These are phyloP conservation scores for Auanema sp. DNA, from an alignment of 2,888 invertebrate genomes.

Conservation along the genomic window DNA sequence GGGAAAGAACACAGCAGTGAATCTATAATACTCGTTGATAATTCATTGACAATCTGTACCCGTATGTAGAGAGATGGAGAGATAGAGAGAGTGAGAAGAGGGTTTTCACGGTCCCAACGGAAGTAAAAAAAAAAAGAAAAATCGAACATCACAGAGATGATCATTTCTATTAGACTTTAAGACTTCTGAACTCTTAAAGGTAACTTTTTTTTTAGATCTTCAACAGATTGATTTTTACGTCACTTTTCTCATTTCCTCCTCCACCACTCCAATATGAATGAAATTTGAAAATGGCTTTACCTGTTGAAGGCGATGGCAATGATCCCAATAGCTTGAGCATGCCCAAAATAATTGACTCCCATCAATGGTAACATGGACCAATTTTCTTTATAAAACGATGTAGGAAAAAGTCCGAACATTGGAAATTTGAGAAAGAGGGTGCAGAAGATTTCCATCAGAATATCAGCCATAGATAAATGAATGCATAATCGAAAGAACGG, in stretches of 20 bases:
- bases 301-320: constrained; percentile 48
- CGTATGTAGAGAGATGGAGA: neutral
- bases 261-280: neutral
- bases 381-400: constrained; percentile 36
- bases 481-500: constrained; percentile 51
- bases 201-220: neutral
- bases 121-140: neutral
- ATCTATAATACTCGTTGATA: constrained; percentile 21
- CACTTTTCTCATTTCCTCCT: neutral
- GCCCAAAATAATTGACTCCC: constrained; percentile 47
- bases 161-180: neutral
- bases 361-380: constrained; percentile 42
- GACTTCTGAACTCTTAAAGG: neutral
- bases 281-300: constrained; percentile 10
- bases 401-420: constrained; percentile 42
- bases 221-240: neutral
- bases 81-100: neutral
- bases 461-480: constrained; percentile 48
- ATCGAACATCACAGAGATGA: neutral
- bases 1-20: constrained; percentile 49
- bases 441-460: constrained; percentile 46
- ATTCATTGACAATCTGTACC: neutral
- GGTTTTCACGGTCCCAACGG: neutral
- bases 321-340: constrained; percentile 50
- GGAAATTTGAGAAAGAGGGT: constrained; percentile 49